Evolutionary conservation across 2,888 invertebrate species (phyloP).

Genomic region (Drosophila kokeensis): DNA sequence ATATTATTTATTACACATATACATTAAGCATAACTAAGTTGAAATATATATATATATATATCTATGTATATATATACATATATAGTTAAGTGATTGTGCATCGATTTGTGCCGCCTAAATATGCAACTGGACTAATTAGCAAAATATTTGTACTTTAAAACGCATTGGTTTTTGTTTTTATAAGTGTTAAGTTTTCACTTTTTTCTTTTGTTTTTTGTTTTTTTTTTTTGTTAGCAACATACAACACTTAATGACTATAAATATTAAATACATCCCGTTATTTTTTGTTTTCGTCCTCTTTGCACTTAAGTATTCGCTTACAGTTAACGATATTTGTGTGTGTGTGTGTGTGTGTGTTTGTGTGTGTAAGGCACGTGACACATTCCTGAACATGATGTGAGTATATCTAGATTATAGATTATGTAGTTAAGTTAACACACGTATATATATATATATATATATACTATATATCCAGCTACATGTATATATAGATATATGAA

Average conservation of each 20-base stretch:
- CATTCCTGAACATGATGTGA: conserved; percentile 81
- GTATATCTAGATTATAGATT: conserved; percentile 37
- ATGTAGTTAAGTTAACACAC: conserved; percentile 27
- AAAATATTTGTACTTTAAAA: conserved; percentile 74
- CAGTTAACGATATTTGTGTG: conserved; percentile 47
- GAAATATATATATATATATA: conserved; percentile 32
- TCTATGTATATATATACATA: background rate
- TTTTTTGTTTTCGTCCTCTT: conserved; percentile 6
- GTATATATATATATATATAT: conserved; percentile 16
- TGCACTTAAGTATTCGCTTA: conserved; percentile 65
- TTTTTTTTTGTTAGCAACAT: conserved; percentile 59
- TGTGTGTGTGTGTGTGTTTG: conserved; percentile 30
- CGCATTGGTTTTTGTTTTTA: conserved; percentile 29
- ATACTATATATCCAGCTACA: conserved; percentile 11
- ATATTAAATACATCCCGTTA: conserved; percentile 73
- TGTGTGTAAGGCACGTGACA: conserved; percentile 72
- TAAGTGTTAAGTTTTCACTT: background rate
- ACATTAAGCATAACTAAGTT: conserved; percentile 53
- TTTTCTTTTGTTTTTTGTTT: conserved; percentile 5
- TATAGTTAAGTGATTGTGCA: conserved; percentile 54
- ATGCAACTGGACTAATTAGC: conserved; percentile 70
- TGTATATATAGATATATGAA: conserved; percentile 11
- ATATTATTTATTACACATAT: conserved; percentile 51
- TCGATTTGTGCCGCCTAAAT: conserved; percentile 60
- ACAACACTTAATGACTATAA: conserved; percentile 72